Percentiles rank a stretch among this genome's conserved stretches.
Evolutionary conservation across 2,888 invertebrate species (phyloP).

Genomic region (Melolontha melolontha): DNA sequence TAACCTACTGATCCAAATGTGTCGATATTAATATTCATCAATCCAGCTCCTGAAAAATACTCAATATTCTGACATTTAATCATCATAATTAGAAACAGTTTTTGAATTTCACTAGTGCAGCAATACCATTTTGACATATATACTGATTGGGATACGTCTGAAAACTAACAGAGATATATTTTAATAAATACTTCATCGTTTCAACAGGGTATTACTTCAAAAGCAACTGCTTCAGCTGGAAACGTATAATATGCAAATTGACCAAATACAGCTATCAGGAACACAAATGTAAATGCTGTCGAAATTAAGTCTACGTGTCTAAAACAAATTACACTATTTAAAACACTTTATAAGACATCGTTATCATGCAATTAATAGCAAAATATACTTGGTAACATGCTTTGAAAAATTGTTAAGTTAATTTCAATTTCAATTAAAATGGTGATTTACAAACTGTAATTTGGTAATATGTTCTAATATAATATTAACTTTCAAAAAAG

Average conservation of each 20-base stretch:
- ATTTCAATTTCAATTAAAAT: too few species aligned
- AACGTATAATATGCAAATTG: conserved; percentile 1
- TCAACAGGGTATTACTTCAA: neutral
- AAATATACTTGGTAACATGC: too few species aligned
- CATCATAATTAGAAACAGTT: conserved; percentile 3
- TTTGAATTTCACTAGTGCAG: neutral
- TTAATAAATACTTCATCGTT: too few species aligned
- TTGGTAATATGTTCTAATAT: too few species aligned
- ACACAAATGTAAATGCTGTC: too few species aligned
- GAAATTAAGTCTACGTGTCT: too few species aligned
- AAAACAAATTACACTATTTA: too few species aligned
- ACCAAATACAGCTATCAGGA: neutral
- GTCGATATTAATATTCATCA: conserved; percentile 10
- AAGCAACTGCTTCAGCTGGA: neutral
- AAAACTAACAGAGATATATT: conserved; percentile 1
- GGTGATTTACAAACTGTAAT: too few species aligned
- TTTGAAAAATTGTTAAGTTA: too few species aligned
- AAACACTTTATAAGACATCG: too few species aligned
- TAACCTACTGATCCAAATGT: conserved; percentile 14
- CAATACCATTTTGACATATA: conserved; percentile 16
- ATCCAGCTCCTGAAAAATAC: neutral
- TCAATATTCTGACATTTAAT: neutral
- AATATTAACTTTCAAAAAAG: too few species aligned
- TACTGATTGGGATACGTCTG: neutral
- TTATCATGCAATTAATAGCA: too few species aligned